These are phyloP conservation scores for Tenualosa ilisha DNA, from an alignment of 2,797 vertebrate genomes.

Conservation along the genomic window DNA sequence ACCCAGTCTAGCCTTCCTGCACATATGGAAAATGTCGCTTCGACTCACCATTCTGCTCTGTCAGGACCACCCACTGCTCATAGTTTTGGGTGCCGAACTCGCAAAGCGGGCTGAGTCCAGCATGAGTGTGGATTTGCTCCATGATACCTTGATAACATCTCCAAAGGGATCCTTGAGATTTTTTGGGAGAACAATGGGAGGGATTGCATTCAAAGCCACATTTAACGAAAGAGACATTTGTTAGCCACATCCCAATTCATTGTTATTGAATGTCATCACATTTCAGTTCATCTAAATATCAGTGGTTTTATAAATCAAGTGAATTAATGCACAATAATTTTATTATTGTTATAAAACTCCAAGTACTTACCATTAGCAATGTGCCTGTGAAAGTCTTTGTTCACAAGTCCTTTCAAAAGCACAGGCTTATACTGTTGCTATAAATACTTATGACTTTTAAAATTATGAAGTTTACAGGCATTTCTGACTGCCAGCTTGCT, in stretches of 20 bases:
- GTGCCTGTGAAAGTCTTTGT: not conserved
- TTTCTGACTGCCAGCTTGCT: not conserved
- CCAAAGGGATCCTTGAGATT: conserved; percentile 90
- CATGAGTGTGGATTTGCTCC: conserved; percentile 83
- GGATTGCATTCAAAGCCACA: not conserved
- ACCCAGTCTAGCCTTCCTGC: too few relatives aligned
- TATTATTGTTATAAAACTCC: not conserved
- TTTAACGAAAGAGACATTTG: not conserved
- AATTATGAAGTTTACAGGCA: not conserved
- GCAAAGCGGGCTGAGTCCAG: conserved; percentile 73
- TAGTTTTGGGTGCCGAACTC: conserved; percentile 91
- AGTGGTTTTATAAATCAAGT: not conserved
- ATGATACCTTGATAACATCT: conserved; percentile 87
- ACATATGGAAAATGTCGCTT: not conserved
- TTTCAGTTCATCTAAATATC: not conserved
- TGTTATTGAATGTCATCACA: not conserved
- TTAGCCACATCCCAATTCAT: too few relatives aligned
- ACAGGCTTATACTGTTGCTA: too few relatives aligned
- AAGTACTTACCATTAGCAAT: not conserved
- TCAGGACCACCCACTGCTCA: conserved; percentile 90
- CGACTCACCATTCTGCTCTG: conserved; percentile 81
- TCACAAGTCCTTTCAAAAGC: not conserved
- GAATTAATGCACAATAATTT: not conserved
- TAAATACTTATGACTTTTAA: not conserved
- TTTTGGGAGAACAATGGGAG: conserved; percentile 26